A percentile compares a stretch with the other conserved stretches of the same genome.
phyloP scores from a whole-genome alignment of 2,113 vertebrate species.

The Prionailurus viverrinus region DNA sequence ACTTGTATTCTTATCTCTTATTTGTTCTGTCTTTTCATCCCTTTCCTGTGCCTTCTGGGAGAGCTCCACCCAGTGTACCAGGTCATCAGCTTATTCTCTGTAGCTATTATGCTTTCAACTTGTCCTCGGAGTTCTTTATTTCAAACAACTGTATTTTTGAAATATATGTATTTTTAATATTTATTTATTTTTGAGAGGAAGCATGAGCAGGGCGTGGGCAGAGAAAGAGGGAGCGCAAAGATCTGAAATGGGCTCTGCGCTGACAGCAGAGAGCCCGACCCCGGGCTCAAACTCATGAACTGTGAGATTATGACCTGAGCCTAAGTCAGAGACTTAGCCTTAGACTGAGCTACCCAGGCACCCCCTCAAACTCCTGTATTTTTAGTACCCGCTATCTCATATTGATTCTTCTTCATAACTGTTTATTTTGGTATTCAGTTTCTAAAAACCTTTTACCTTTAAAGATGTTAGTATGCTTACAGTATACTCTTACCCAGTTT shows the following conservation, averaged over 20 bases:
- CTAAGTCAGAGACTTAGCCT: too few species aligned
- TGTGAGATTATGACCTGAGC: too few species aligned
- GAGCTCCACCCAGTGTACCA: background rate
- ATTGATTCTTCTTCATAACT: conserved; percentile 47
- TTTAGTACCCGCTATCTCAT: background rate
- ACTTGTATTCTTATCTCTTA: background rate
- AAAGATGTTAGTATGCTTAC: background rate
- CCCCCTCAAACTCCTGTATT: background rate
- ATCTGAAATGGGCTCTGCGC: too few species aligned
- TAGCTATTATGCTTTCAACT: background rate
- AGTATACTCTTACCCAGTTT: background rate
- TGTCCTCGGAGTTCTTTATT: background rate
- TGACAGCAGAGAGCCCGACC: too few species aligned
- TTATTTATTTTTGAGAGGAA: background rate
- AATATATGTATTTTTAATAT: too few species aligned
- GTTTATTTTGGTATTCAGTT: background rate
- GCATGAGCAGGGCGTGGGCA: too few species aligned
- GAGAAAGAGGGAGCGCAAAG: too few species aligned
- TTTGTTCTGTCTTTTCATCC: background rate
- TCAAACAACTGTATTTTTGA: background rate
- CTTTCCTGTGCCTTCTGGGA: background rate
- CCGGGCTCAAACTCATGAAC: too few species aligned
- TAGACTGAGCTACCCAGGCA: too few species aligned
- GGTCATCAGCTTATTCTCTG: background rate
- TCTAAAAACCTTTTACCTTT: background rate